Percentiles rank a stretch among this genome's conserved stretches.
These are phyloP conservation scores for Strigops habroptila DNA, from an alignment of 2,113 vertebrate genomes.

Conservation along the genomic window DNA sequence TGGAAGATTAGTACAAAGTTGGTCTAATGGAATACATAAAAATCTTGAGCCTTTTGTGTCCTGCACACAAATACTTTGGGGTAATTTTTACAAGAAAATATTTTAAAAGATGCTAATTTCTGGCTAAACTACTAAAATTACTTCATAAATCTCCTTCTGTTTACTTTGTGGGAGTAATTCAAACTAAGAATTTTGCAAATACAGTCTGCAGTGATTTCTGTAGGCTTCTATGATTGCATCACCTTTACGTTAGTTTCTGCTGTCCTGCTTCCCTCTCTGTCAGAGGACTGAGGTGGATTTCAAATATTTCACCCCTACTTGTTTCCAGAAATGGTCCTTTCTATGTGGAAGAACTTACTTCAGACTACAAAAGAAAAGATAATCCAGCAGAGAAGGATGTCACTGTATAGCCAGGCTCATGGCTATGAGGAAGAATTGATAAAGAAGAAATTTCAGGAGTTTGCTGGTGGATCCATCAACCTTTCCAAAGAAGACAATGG, in stretches of 20 bases:
- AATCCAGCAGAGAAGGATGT: conserved; percentile 58
- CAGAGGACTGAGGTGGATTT: background rate
- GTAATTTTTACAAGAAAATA: background rate
- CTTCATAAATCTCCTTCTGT: background rate
- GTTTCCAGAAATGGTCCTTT: conserved; percentile 80
- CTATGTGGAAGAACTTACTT: conserved; percentile 67
- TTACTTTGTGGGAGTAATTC: background rate
- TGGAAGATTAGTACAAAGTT: background rate
- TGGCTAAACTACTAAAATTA: background rate
- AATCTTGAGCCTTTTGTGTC: background rate
- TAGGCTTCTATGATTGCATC: background rate
- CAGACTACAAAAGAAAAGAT: conserved; percentile 41
- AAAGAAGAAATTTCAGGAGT: conserved; percentile 78
- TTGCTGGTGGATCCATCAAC: conserved; percentile 86
- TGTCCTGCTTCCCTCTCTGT: background rate
- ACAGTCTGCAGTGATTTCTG: background rate
- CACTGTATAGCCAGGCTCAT: conserved; percentile 72
- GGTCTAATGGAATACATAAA: background rate
- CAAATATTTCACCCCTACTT: background rate
- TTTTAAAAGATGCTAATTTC: background rate
- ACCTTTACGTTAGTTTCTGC: background rate
- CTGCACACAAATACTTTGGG: background rate
- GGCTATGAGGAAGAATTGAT: conserved; percentile 79
- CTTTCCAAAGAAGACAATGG: conserved; percentile 83
- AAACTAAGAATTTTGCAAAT: background rate